Percentiles rank a stretch among this genome's conserved stretches.
phyloP scores from a whole-genome alignment of 2,113 vertebrate species.

The Apaloderma vittatum region DNA sequence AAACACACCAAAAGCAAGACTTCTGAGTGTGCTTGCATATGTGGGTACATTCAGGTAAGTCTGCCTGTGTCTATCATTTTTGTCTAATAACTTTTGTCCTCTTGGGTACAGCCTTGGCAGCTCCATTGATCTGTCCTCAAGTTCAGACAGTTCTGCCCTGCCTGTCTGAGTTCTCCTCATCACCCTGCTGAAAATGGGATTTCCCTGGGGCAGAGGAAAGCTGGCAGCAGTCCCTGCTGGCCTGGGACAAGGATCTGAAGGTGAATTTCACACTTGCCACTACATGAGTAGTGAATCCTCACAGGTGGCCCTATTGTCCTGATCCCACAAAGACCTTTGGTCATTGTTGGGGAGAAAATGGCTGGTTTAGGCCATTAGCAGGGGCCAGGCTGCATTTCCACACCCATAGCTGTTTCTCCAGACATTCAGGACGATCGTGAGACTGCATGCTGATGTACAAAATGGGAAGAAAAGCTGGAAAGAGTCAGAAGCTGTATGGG shows the following conservation, averaged over 20 bases:
- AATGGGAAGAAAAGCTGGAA: background rate
- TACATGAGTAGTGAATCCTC: background rate
- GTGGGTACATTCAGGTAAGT: background rate
- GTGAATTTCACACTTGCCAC: background rate
- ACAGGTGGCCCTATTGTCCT: background rate
- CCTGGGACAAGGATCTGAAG: background rate
- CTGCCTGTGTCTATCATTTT: background rate
- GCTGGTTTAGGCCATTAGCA: background rate
- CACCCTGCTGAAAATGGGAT: background rate
- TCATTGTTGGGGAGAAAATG: background rate
- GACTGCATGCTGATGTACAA: fast-evolving
- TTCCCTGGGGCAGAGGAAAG: background rate
- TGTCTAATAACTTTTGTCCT: background rate
- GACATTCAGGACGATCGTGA: background rate
- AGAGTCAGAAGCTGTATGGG: background rate
- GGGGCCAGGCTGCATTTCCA: background rate
- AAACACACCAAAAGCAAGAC: background rate
- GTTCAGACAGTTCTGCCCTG: background rate
- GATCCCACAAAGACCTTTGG: background rate
- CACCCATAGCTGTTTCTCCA: background rate
- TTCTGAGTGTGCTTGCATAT: background rate
- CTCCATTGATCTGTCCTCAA: background rate
- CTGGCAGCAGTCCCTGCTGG: background rate
- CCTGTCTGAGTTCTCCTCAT: background rate
- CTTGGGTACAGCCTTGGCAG: background rate